Percentiles rank a stretch among this genome's conserved stretches.
phyloP scores from a whole-genome alignment of 2,888 invertebrate species.

The Aphidoletes aphidimyza region DNA sequence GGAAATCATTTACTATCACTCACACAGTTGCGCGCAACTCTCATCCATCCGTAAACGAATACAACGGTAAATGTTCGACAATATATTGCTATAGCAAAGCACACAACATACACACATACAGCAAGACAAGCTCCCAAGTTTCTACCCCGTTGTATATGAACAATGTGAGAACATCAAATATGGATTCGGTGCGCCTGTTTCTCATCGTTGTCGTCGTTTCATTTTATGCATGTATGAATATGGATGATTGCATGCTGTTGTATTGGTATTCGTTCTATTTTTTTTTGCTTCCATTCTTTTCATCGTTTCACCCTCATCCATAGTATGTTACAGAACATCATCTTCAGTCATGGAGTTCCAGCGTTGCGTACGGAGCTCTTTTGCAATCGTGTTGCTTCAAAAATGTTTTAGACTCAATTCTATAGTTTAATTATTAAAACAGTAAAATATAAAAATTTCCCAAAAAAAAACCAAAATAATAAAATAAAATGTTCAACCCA shows the following conservation, averaged over 20 bases:
- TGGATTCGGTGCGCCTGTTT: constrained; percentile 50
- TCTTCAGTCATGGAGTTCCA: constrained; percentile 66
- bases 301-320: constrained; percentile 52
- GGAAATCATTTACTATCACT: too few species aligned
- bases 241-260: background rate
- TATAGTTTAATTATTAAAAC: background rate
- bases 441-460: background rate
- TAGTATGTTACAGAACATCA: constrained; percentile 6
- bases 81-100: background rate
- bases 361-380: constrained; percentile 63
- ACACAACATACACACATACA: background rate
- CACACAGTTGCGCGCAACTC: background rate
- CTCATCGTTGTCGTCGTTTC: background rate
- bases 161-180: constrained; percentile 41
- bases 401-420: background rate
- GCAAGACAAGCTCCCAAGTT: background rate
- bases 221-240: constrained; percentile 33
- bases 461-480: background rate
- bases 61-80: background rate
- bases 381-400: background rate
- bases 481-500: background rate
- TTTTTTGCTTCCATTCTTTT: background rate
- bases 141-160: background rate
- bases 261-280: constrained; percentile 27
- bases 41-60: background rate